phyloP scores from a whole-genome alignment of 2,797 vertebrate species.

The Poecilia wingei region DNA sequence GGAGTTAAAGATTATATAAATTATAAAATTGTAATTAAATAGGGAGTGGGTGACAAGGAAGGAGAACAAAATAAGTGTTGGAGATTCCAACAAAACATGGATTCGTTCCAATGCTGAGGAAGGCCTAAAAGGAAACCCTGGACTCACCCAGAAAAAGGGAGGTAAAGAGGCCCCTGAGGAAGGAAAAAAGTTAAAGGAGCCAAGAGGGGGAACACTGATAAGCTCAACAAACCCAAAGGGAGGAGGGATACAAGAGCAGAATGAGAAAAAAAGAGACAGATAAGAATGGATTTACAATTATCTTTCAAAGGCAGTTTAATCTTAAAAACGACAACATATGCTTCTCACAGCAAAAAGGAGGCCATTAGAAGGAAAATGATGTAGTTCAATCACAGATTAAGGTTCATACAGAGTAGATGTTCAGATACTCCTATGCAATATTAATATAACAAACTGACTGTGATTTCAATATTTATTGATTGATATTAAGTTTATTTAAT shows the following conservation, averaged over 20 bases:
- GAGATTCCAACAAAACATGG: constrained; percentile 64
- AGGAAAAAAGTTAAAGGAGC: constrained; percentile 39
- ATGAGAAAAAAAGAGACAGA: constrained; percentile 23
- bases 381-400: constrained; percentile 17
- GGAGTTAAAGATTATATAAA: constrained; percentile 62
- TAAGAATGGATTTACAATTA: constrained; percentile 33
- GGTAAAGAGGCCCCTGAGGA: constrained; percentile 53
- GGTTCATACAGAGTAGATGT: constrained; percentile 6
- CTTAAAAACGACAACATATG: constrained; percentile 23
- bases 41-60: constrained; percentile 31
- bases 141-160: constrained; percentile 47
- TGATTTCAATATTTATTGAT: background rate
- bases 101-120: constrained; percentile 61
- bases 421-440: background rate
- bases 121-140: constrained; percentile 51
- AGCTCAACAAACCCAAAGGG: constrained; percentile 54
- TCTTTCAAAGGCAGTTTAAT: constrained; percentile 10
- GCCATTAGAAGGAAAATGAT: constrained; percentile 28
- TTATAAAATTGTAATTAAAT: constrained; percentile 43
- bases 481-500: background rate
- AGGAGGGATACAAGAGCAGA: constrained; percentile 36
- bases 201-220: constrained; percentile 61
- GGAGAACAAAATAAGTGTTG: constrained; percentile 24
- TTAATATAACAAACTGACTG: background rate
- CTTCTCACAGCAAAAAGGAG: constrained; percentile 23